These are phyloP conservation scores for Drosophila lowei DNA, from an alignment of 1,140 invertebrate species.

Conservation along the genomic window DNA sequence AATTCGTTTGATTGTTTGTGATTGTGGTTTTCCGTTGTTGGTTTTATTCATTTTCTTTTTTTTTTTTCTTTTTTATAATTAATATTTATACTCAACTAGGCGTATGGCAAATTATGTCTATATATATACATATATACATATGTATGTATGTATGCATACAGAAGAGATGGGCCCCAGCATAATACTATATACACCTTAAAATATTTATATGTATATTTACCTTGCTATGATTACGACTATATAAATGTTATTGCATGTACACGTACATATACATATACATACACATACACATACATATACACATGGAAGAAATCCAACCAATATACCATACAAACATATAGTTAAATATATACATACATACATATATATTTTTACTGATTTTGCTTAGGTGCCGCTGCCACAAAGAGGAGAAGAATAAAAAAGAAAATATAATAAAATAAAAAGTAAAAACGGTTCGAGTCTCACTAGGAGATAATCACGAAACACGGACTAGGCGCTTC, in stretches of 20 bases:
- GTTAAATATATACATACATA: constrained; percentile 52
- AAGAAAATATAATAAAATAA: constrained; percentile 31
- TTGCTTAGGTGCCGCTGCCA: constrained; percentile 44
- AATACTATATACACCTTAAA: constrained; percentile 64
- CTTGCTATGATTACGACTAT: constrained; percentile 76
- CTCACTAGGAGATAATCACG: constrained; percentile 22
- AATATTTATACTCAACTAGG: constrained; percentile 34
- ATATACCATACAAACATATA: constrained; percentile 35
- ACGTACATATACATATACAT: constrained; percentile 56
- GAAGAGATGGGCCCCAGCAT: constrained; percentile 34
- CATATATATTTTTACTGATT: constrained; percentile 55
- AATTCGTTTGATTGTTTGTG: constrained; percentile 54
- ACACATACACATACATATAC: constrained; percentile 61
- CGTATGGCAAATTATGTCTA: background rate
- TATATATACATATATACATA: constrained; percentile 3
- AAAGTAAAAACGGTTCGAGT: constrained; percentile 2
- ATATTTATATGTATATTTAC: constrained; percentile 80
- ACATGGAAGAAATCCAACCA: constrained; percentile 19
- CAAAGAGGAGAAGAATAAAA: constrained; percentile 13
- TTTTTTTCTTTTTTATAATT: constrained; percentile 45
- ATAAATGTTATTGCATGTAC: constrained; percentile 80
- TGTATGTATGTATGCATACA: constrained; percentile 15
- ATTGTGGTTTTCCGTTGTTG: constrained; percentile 46
- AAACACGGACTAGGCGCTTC: no score
- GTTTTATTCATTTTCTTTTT: constrained; percentile 27